Conservation (phyloP, 2,888 invertebrate species). For the Folsomia candida region DNA sequence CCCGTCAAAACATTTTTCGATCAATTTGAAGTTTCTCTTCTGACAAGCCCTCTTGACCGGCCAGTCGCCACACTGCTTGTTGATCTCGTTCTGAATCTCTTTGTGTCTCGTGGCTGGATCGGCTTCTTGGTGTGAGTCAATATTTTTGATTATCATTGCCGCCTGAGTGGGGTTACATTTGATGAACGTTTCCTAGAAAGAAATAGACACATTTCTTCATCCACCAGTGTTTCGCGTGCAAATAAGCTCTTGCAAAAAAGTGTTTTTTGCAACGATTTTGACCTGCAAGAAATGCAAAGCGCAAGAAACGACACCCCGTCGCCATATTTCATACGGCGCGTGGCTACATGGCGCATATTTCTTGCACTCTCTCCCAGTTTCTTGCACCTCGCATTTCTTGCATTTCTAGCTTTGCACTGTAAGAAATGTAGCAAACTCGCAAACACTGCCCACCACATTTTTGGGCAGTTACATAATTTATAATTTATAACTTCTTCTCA, state of each 20-base stretch:
- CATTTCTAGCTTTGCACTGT: too few species aligned
- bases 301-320: neutral
- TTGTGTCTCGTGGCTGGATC: slow-evolving; percentile 27
- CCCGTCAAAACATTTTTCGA: slow-evolving; percentile 37
- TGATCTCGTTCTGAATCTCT: slow-evolving; percentile 31
- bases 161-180: slow-evolving; percentile 39
- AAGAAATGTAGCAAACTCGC: too few species aligned
- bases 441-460: too few species aligned
- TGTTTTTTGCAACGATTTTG: too few species aligned
- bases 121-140: slow-evolving; percentile 28
- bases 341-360: too few species aligned
- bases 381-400: too few species aligned
- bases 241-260: neutral
- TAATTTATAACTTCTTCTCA: slow-evolving; percentile 14
- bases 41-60: slow-evolving; percentile 31
- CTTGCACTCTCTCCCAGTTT: too few species aligned
- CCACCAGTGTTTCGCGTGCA: neutral
- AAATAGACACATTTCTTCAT: too few species aligned
- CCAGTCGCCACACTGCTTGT: slow-evolving; percentile 36
- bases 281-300: too few species aligned
- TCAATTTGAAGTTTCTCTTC: slow-evolving; percentile 31
- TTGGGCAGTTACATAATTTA: too few species aligned
- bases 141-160: slow-evolving; percentile 30
- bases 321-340: too few species aligned
- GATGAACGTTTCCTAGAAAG: slow-evolving; percentile 36